Base-by-base conservation (phyloP, 2,113 vertebrate genomes). In the Lagopus leucura region DNA sequence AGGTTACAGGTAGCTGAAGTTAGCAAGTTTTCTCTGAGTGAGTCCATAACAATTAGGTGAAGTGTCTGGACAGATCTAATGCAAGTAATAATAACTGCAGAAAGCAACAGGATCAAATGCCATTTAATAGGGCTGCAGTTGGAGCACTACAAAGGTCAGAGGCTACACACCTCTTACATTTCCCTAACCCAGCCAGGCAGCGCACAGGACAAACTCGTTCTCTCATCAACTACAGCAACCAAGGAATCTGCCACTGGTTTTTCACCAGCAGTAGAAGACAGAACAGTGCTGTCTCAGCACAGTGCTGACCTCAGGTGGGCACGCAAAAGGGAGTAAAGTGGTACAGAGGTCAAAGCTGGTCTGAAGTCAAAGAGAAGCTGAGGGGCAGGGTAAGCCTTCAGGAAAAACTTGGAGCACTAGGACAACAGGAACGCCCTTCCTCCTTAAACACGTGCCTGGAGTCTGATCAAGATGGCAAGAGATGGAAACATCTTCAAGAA, bases 11-110 rank as follows among this genome's bases (percentile, higher is more conserved):
- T 38, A 72, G 57, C 1, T 63, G 52, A 91, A 81, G 8, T 47
- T 21, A 43, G 15, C 57, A 86, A 17, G 45, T 64, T 82, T 34
- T 20, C 34, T 86, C 58, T 67, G 52, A 83, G 75, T 67, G 89
- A 94, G 95, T 82, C 74, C 34, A 1, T 69, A 80, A 86, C 74
- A 90, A 89, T 83, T 0, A 77, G 79, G 74, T 70, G 75, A 92
- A 74, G 70, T 50, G 48, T 81, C 92, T 72, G 76, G 54, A 89
- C 72, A 84, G 45, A 43, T 22, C 64, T 81, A 88, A 74, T 79
- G 25, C 88, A 90, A 70, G 63, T 73, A 92, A 66, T 76, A 78
- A 82, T 30, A 81, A 63, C 25, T 89, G 43, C 61, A 13, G 36
- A 85, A 66, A 25, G 22, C 19, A 84, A 70, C 17, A n/a, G 40